These are phyloP conservation scores for Crossocerus cetratus DNA, from an alignment of 2,888 invertebrate species.

Conservation along the genomic window DNA sequence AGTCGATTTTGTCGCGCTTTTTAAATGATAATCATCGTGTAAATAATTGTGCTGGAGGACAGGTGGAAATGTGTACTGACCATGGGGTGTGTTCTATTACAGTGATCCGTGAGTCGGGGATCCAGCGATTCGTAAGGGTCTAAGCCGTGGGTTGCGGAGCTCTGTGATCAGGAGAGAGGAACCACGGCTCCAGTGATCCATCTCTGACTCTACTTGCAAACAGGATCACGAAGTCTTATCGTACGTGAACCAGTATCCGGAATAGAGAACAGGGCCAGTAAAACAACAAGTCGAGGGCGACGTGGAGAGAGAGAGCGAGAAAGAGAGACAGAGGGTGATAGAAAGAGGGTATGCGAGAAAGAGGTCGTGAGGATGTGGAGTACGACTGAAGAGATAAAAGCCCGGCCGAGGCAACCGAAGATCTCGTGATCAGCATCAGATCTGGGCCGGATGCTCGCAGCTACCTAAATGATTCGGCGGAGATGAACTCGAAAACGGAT, in stretches of 20 bases:
- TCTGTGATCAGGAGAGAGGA: background rate
- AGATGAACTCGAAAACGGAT: constrained; percentile 41
- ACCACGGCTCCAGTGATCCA: constrained; percentile 20
- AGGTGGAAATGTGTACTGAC: constrained; percentile 20
- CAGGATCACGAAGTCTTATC: constrained; percentile 34
- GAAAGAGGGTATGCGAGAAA: background rate
- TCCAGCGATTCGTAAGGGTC: background rate
- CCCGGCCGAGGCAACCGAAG: constrained; percentile 54
- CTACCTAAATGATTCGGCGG: constrained; percentile 14
- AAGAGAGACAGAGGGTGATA: background rate
- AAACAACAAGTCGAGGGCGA: background rate
- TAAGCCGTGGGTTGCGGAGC: background rate
- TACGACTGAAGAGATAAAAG: constrained; percentile 39
- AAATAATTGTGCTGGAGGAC: no score
- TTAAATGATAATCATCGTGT: no score
- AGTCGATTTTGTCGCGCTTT: no score
- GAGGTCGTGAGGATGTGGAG: constrained; percentile 39
- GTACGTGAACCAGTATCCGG: background rate
- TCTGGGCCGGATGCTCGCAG: constrained; percentile 6
- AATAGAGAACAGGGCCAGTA: background rate
- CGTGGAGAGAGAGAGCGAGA: background rate
- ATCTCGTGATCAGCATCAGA: constrained; percentile 61
- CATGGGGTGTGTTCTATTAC: constrained; percentile 35
- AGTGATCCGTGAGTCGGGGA: constrained; percentile 35
- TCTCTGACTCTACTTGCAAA: constrained; percentile 33